Conservation (phyloP, 2,113 vertebrate genomes). For the Paradoxurus hermaphroditus region DNA sequence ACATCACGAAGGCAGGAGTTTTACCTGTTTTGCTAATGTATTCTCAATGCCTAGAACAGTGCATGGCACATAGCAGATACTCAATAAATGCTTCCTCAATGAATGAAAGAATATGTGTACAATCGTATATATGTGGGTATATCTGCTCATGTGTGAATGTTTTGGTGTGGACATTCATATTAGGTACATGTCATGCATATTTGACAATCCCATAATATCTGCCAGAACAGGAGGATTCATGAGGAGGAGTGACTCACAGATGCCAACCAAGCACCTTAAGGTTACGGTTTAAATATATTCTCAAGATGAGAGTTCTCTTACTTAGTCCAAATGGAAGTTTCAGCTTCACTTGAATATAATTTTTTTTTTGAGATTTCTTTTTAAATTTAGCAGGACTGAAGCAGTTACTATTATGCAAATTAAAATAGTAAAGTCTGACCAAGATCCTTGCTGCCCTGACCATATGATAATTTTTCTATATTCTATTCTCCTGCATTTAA, state of each 20-base stretch:
- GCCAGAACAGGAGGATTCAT: neutral
- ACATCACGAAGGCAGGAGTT: neutral
- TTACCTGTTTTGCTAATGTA: neutral
- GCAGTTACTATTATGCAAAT: neutral
- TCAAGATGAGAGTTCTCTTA: neutral
- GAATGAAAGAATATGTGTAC: neutral
- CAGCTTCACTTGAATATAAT: neutral
- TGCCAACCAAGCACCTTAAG: neutral
- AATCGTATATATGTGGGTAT: neutral
- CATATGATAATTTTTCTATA: neutral
- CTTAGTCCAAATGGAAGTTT: neutral
- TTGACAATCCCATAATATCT: neutral
- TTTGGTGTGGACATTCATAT: neutral
- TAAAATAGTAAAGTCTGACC: neutral
- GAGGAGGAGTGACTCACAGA: neutral
- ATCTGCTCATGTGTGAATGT: neutral
- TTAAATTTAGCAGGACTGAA: neutral
- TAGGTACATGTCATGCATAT: neutral
- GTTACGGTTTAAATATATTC: neutral
- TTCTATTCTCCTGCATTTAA: slow-evolving; percentile 7
- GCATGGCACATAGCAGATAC: neutral
- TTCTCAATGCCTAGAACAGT: neutral
- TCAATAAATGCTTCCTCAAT: neutral
- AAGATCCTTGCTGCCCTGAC: neutral
- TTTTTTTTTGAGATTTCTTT: neutral